phyloP scores from a whole-genome alignment of 2,888 invertebrate species.

The Ormyrus nitidulus region DNA sequence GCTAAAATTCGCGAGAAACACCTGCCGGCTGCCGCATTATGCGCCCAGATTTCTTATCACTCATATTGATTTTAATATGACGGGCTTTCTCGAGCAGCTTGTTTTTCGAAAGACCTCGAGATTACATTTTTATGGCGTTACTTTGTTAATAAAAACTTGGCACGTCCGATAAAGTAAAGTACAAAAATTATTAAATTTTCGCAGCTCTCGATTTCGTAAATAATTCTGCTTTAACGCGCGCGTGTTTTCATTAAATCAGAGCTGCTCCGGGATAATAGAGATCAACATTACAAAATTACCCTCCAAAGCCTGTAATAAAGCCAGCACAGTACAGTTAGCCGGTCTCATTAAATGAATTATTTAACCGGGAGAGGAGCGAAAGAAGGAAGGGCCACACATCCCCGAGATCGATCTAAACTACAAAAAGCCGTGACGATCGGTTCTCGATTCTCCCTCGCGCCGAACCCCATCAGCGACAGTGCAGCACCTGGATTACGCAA shows the following conservation, averaged over 20 bases:
- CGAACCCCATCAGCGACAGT: neutral
- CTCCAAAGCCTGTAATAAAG: conserved; percentile 22
- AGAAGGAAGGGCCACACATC: neutral
- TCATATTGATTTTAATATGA: conserved; percentile 14
- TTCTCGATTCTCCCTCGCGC: neutral
- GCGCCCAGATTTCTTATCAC: conserved; percentile 8
- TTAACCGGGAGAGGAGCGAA: conserved; percentile 14
- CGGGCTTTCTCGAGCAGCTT: too few species aligned
- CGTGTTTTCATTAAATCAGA: neutral
- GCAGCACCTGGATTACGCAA: conserved; percentile 43
- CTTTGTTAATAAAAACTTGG: too few species aligned
- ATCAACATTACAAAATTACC: conserved; percentile 1
- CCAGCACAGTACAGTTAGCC: conserved; percentile 27
- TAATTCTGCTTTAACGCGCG: too few species aligned
- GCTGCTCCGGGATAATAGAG: neutral
- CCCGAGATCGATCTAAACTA: conserved; percentile 45
- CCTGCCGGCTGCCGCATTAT: neutral
- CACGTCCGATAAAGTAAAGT: too few species aligned
- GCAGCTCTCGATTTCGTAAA: too few species aligned
- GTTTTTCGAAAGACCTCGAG: too few species aligned
- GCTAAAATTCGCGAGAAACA: conserved; percentile 30
- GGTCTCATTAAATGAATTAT: conserved; percentile 31
- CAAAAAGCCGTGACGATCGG: conserved; percentile 44
- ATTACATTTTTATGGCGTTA: too few species aligned
- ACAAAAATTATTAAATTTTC: too few species aligned